These are phyloP conservation scores for Calyptommatus sinebrachiatus DNA, from an alignment of 2,113 vertebrate genomes.

Conservation along the genomic window DNA sequence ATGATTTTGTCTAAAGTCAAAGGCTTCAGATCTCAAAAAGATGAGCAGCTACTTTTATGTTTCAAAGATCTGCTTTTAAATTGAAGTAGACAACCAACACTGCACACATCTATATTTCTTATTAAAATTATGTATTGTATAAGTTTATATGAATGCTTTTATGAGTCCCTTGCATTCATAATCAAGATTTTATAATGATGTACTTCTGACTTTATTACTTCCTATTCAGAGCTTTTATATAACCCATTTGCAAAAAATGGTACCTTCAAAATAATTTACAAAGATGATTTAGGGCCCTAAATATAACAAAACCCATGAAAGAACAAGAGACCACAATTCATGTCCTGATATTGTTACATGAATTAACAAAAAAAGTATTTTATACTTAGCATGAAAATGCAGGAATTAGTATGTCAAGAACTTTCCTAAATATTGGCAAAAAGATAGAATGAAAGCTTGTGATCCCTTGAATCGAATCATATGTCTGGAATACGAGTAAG, in stretches of 20 bases:
- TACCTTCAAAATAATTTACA: background rate
- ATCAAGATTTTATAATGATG: background rate
- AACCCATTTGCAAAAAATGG: background rate
- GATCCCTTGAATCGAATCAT: background rate
- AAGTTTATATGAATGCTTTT: background rate
- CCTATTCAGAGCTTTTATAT: background rate
- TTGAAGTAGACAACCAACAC: background rate
- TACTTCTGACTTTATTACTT: background rate
- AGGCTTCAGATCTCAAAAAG: background rate
- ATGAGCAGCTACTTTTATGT: background rate
- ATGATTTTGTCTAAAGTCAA: background rate
- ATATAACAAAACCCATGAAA: background rate
- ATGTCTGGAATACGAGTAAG: background rate
- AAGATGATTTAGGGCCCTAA: background rate
- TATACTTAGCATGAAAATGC: background rate
- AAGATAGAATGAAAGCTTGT: too few species aligned
- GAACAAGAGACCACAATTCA: too few species aligned
- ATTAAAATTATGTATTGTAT: background rate
- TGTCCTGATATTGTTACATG: too few species aligned
- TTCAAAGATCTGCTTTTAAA: background rate
- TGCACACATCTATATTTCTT: slow-evolving; percentile 6
- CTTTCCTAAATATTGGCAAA: background rate
- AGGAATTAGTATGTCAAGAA: background rate
- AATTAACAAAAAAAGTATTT: background rate
- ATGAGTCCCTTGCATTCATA: background rate